A percentile compares a stretch with the other conserved stretches of the same genome.
Conservation (phyloP, 2,888 invertebrate species). For the Calliopum simillimum region DNA sequence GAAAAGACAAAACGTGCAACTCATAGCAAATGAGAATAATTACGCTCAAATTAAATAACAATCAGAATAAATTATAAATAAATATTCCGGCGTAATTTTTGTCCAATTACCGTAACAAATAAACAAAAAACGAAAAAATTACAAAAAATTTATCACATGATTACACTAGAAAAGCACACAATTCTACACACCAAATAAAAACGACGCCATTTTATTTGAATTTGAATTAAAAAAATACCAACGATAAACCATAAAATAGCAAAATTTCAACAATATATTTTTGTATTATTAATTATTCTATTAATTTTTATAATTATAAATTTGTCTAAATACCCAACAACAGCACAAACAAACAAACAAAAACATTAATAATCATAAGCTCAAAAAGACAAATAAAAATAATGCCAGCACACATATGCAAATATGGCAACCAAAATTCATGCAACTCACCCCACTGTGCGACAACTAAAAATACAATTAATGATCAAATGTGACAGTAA, state of each 20-base stretch:
- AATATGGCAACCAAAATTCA: conserved; percentile 7
- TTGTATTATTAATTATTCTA: conserved; percentile 44
- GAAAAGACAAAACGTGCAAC: neutral
- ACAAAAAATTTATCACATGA: neutral
- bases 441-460: conserved; percentile 25
- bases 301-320: conserved; percentile 45
- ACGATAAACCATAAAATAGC: too few relatives aligned
- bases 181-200: neutral
- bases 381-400: conserved; percentile 25
- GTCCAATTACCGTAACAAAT: conserved; percentile 29
- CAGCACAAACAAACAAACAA: conserved; percentile 25
- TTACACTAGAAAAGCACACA: neutral
- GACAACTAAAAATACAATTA: conserved; percentile 53
- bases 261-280: conserved; percentile 5
- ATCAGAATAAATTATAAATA: conserved; percentile 36
- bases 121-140: neutral
- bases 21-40: conserved; percentile 25
- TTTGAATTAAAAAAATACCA: neutral
- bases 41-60: conserved; percentile 32
- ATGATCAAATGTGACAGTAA: conserved; percentile 63
- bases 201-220: conserved; percentile 7
- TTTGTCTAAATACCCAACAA: conserved; percentile 41
- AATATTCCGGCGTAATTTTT: conserved; percentile 29
- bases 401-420: neutral
- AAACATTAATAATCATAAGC: conserved; percentile 12